Percentiles rank a stretch among this genome's conserved stretches.
Evolutionary conservation across 1,140 invertebrate species (phyloP).

Genomic region (Pararge aegeria): DNA sequence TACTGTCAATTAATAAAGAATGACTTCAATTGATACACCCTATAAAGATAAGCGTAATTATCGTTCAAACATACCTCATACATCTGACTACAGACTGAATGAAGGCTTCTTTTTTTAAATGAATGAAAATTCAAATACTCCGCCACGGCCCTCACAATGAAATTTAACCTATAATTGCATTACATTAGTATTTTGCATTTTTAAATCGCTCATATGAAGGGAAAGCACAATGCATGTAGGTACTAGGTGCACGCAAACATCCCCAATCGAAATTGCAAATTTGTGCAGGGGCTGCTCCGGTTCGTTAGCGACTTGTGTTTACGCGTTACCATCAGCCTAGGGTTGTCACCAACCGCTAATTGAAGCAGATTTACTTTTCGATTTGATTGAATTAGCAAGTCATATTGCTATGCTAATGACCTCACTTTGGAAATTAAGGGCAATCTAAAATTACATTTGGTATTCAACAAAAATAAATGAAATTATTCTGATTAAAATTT

Average conservation of each 20-base stretch:
- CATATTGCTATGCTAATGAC: conserved; percentile 6
- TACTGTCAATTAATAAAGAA: too few relatives aligned
- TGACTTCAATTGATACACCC: too few relatives aligned
- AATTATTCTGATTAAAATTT: too few relatives aligned
- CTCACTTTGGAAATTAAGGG: background rate
- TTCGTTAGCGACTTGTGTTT: conserved; percentile 76
- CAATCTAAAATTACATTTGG: background rate
- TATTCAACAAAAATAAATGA: background rate
- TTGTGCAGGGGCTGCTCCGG: conserved; percentile 72
- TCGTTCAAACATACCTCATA: too few relatives aligned
- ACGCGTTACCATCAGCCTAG: conserved; percentile 65
- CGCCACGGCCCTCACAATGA: background rate
- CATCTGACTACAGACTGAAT: too few relatives aligned
- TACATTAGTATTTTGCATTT: conserved; percentile 24
- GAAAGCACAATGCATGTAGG: conserved; percentile 29
- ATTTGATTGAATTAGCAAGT: conserved; percentile 39
- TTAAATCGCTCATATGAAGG: conserved; percentile 32
- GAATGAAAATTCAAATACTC: too few relatives aligned
- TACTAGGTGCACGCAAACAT: conserved; percentile 56
- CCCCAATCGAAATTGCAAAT: conserved; percentile 78
- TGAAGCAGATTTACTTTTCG: conserved; percentile 57
- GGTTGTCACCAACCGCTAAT: conserved; percentile 63
- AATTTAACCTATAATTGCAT: conserved; percentile 2
- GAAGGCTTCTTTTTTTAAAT: too few relatives aligned
- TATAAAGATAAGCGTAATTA: too few relatives aligned